Evolutionary conservation across 2,113 vertebrate genomes (phyloP).

Genomic region (Eonycteris spelaea): DNA sequence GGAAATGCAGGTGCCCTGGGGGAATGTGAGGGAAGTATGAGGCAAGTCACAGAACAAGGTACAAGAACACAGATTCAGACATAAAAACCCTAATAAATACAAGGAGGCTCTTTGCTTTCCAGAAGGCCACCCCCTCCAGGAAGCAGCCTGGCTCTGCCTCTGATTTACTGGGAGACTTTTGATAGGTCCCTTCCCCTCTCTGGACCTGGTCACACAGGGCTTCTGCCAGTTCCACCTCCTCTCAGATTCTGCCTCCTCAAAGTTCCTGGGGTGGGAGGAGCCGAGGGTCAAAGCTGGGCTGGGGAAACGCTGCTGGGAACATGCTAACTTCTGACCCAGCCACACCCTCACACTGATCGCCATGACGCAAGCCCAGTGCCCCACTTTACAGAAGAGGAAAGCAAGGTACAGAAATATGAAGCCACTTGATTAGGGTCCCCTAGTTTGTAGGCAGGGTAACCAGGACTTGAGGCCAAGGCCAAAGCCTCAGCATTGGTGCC

Average conservation of each 20-base stretch:
- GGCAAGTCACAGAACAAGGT: not conserved
- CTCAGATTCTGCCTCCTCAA: not conserved
- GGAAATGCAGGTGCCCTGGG: not conserved
- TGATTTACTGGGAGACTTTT: not conserved
- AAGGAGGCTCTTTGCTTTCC: not conserved
- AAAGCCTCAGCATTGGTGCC: not conserved
- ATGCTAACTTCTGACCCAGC: not conserved
- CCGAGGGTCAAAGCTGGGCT: too few relatives aligned
- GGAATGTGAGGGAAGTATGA: rapidly evolving
- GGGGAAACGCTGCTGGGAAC: not conserved
- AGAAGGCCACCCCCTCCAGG: not conserved
- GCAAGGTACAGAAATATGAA: not conserved
- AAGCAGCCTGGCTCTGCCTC: not conserved
- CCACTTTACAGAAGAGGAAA: not conserved
- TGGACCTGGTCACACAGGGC: not conserved
- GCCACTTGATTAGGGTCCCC: not conserved
- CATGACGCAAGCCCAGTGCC: not conserved
- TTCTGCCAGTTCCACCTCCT: not conserved
- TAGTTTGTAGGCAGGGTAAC: not conserved
- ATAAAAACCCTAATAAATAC: not conserved
- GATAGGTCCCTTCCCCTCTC: not conserved
- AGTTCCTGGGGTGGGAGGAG: too few relatives aligned
- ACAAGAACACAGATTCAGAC: not conserved
- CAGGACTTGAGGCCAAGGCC: not conserved
- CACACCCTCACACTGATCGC: not conserved